Evolutionary conservation across 2,797 vertebrate species (phyloP).

Genomic region (Garrulus glandarius): DNA sequence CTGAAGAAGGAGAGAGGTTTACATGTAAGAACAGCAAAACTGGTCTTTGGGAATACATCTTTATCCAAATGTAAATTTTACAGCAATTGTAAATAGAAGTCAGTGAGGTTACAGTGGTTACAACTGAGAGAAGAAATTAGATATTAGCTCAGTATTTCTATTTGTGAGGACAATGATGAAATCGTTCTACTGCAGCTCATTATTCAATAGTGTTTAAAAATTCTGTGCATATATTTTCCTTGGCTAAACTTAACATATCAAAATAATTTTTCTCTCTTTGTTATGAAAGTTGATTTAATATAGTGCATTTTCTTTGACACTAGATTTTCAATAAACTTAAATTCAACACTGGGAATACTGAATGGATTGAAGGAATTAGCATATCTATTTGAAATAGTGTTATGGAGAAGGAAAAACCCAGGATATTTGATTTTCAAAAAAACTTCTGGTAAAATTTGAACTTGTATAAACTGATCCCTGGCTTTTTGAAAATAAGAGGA

Average conservation of each 20-base stretch:
- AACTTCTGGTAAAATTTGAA: conserved; percentile 6
- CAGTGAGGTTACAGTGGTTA: not conserved
- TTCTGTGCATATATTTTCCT: not conserved
- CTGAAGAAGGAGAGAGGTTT: not conserved
- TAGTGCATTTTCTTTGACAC: not conserved
- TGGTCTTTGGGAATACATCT: not conserved
- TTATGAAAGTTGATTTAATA: conserved; percentile 7
- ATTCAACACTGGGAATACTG: not conserved
- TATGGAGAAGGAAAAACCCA: not conserved
- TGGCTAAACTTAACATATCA: not conserved
- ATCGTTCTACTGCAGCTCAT: fast-evolving
- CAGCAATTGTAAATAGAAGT: not conserved
- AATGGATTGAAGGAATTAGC: not conserved
- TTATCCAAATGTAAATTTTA: not conserved
- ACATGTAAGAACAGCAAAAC: not conserved
- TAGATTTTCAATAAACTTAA: conserved; percentile 5
- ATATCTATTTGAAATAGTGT: conserved; percentile 6
- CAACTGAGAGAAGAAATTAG: not conserved
- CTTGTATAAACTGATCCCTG: not conserved
- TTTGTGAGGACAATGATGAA: not conserved
- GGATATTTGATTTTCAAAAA: conserved; percentile 14
- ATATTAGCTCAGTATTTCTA: not conserved
- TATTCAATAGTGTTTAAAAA: not conserved
- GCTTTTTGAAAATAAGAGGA: conserved; percentile 4
- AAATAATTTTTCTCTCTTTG: not conserved